A percentile compares a stretch with the other conserved stretches of the same genome.
These are phyloP conservation scores for Pteria penguin DNA, from an alignment of 2,888 invertebrate species.

Conservation along the genomic window DNA sequence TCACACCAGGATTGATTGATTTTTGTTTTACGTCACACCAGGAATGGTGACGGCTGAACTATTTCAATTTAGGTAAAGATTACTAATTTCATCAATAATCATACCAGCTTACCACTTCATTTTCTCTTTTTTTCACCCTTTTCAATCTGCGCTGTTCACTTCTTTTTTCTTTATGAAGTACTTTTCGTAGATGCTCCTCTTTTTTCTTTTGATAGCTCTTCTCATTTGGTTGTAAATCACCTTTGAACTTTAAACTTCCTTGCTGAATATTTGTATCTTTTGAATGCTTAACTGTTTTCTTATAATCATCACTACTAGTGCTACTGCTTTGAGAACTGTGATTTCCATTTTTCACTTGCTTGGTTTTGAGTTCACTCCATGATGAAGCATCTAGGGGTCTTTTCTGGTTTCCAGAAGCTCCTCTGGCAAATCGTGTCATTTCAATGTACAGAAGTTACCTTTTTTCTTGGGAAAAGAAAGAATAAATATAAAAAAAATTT, in stretches of 20 bases:
- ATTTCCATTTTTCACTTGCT: constrained; percentile 3
- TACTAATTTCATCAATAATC: too few species aligned
- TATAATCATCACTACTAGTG: too few species aligned
- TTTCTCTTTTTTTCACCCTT: constrained; percentile 54
- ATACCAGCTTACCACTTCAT: constrained; percentile 59
- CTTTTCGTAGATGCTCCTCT: constrained; percentile 27
- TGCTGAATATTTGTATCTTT: background rate
- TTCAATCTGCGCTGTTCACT: constrained; percentile 63
- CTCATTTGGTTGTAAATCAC: background rate
- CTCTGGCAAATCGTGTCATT: constrained; percentile 70
- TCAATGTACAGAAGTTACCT: too few species aligned
- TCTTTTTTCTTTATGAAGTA: constrained; percentile 56
- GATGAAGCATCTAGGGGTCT: constrained; percentile 56
- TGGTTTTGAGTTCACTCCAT: constrained; percentile 59
- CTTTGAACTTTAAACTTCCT: background rate
- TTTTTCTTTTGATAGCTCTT: background rate
- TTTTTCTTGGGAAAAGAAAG: too few species aligned
- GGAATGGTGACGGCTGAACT: background rate
- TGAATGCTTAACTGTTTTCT: constrained; percentile 2
- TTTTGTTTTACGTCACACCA: too few species aligned
- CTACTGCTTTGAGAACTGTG: constrained; percentile 18
- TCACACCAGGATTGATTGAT: too few species aligned
- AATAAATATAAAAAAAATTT: too few species aligned
- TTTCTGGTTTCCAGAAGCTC: constrained; percentile 56
- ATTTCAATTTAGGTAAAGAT: too few species aligned